phyloP scores from a whole-genome alignment of 2,797 vertebrate genomes.

The Peromyscus nudipes region DNA sequence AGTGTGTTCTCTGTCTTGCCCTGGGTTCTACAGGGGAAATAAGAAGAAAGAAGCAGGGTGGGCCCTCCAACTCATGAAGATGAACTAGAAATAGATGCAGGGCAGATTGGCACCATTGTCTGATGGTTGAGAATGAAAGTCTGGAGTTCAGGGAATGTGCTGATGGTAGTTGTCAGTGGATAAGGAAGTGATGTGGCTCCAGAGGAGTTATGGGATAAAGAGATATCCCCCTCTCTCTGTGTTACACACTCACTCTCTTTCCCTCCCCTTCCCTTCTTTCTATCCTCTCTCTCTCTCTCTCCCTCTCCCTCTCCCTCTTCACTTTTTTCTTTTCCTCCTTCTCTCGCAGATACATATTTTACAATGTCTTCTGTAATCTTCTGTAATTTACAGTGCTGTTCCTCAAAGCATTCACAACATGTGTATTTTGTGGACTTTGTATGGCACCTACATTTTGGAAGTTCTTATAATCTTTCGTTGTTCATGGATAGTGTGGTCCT shows the following conservation, averaged over 20 bases:
- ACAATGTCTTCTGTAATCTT: neutral
- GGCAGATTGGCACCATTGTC: too few relatives aligned
- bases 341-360: neutral
- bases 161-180: neutral
- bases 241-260: too few relatives aligned
- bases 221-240: neutral
- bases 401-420: neutral
- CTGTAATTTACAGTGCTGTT: neutral
- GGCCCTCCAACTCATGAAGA: neutral
- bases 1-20: neutral
- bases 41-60: neutral
- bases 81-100: neutral
- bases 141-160: neutral
- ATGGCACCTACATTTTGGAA: neutral
- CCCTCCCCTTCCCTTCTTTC: too few relatives aligned
- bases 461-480: neutral
- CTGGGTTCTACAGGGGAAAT: accelerated
- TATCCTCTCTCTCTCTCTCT: neutral
- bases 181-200: neutral
- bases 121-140: neutral
- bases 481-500: neutral
- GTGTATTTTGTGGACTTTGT: neutral
- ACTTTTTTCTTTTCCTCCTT: neutral
- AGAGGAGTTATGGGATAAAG: neutral
- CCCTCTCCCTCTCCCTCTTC: too few relatives aligned